These are phyloP conservation scores for Sebastes minor DNA, from an alignment of 2,797 vertebrate genomes.

Conservation along the genomic window DNA sequence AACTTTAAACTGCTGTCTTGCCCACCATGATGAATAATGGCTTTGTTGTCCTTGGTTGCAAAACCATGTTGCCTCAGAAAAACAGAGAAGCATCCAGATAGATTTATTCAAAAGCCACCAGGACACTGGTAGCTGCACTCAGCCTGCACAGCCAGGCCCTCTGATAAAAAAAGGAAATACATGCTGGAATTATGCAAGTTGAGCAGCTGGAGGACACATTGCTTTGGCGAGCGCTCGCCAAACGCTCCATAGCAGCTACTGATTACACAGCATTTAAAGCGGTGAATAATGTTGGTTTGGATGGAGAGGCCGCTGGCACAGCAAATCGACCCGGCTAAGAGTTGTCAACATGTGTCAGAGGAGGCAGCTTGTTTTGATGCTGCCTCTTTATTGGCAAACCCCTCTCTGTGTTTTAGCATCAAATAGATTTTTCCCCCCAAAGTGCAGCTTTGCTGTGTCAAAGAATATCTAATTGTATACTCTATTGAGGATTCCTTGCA, in stretches of 20 bases:
- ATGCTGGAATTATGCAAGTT: conserved; percentile 23
- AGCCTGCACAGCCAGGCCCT: neutral
- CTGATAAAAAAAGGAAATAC: neutral
- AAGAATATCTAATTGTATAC: neutral
- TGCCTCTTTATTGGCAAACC: neutral
- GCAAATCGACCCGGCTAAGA: neutral
- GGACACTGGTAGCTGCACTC: neutral
- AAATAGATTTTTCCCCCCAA: neutral
- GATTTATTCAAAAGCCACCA: conserved; percentile 18
- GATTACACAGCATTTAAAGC: conserved; percentile 34
- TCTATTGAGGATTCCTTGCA: neutral
- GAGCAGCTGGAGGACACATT: conserved; percentile 26
- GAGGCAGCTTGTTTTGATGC: neutral
- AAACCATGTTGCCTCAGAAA: neutral
- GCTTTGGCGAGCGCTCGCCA: conserved; percentile 4
- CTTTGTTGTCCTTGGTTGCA: conserved; percentile 41
- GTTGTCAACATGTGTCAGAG: conserved; percentile 9
- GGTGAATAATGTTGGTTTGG: conserved; percentile 24
- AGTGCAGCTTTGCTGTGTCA: neutral
- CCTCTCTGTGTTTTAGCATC: neutral
- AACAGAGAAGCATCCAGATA: conserved; percentile 15
- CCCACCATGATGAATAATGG: conserved; percentile 27
- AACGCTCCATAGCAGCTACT: conserved; percentile 19
- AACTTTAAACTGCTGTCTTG: conserved; percentile 40
- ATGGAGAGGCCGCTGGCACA: neutral